Base-by-base conservation (phyloP, 2,888 invertebrate genomes). In the Epiperipatus broadwayi region DNA sequence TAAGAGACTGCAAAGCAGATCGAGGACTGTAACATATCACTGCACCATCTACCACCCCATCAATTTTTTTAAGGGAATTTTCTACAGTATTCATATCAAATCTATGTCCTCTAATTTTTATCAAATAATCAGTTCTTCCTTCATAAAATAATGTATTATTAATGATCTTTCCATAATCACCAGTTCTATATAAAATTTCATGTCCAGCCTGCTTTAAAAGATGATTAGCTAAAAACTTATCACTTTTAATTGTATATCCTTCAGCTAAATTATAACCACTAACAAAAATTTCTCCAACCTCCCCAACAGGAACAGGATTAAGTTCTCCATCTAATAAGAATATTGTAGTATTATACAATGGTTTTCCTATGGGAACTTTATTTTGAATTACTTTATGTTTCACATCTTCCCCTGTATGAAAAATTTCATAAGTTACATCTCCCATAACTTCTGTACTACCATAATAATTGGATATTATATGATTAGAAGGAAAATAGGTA, bases 381-480 rank as follows among this genome's bases (percentile, higher is more conserved):
- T n/a, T 25, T 25, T n/a, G n/a, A n/a, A n/a, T n/a, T n/a, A n/a
- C n/a, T n/a, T n/a, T n/a, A n/a, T n/a, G n/a, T n/a, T n/a, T 30
- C 20, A 46, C 42, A 18, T 53, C 52, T 14, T 50, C 43, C 10
- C 61, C 53, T 35, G 64, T 68, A 41, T 68, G 68, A 48, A 83
- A 64, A 1, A 74, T 65, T 48, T 75, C 73, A 51, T 71, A 83
- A 0, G 83, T 81, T 2, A 85, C 81, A 53, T 84, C 85, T 0
- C 83, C 85, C 76, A 84, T 83, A 1, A 83, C 73, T 57, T 87
- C 87, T 0, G 85, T 84, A 46, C 83, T 81, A 0, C 87, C 87
- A 51, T 84, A 85, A 53, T 84, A 83, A 54, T 85, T 87, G 37
- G 79, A 80, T 28, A 87, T n/a, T n/a, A 59, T 12, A 67, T 64